Conservation (phyloP, 2,888 invertebrate species). For the Mesorhabditis belari region DNA sequence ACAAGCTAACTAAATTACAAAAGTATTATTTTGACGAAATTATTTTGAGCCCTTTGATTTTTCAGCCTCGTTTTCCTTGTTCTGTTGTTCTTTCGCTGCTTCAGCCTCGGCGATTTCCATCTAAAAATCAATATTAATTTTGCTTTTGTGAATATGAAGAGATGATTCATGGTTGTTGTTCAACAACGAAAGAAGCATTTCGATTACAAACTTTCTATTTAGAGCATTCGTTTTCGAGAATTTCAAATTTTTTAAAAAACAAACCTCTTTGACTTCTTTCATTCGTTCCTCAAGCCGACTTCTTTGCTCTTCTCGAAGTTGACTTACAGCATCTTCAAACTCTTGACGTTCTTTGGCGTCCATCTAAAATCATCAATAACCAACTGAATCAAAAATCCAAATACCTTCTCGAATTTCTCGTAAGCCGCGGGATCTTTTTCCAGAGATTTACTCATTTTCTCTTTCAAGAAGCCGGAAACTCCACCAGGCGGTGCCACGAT, state of each 20-base stretch:
- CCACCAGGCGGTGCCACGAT: not conserved
- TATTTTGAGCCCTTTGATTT: constrained; percentile 1
- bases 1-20: constrained; percentile 3
- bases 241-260: no score
- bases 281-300: constrained; percentile 29
- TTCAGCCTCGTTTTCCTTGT: no score
- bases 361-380: constrained; percentile 10
- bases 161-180: no score
- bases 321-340: constrained; percentile 26
- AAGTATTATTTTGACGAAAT: not conserved
- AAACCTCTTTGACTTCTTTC: constrained; percentile 26
- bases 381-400: not conserved
- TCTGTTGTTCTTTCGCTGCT: no score
- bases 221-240: no score
- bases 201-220: no score
- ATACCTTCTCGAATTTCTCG: constrained; percentile 24
- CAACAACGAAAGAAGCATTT: no score
- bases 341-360: constrained; percentile 25
- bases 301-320: constrained; percentile 27
- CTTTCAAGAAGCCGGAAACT: not conserved
- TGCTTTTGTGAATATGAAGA: no score
- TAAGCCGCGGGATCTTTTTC: not conserved
- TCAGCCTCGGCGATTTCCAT: no score
- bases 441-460: not conserved
- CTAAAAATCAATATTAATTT: no score